Evolutionary conservation across 35 echinoderm and acorn worm species (phyloP).

Genomic region (Chiridota heheva): DNA sequence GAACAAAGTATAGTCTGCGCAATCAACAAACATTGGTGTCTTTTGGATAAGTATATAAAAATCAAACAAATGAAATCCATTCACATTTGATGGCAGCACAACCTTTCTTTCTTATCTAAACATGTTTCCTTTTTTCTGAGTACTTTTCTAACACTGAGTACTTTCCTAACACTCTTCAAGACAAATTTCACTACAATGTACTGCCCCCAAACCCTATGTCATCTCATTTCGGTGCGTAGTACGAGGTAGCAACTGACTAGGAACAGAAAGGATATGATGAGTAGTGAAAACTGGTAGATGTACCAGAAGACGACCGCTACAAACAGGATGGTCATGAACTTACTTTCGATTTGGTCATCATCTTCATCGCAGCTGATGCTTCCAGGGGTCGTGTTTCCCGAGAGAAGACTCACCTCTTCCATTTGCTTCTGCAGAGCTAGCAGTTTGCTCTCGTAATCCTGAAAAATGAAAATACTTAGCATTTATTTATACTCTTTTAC

Average conservation of each 20-base stretch:
- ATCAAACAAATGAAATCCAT: too few species aligned
- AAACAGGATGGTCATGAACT: constrained; percentile 95
- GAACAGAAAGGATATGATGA: constrained; percentile 84
- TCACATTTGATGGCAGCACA: too few species aligned
- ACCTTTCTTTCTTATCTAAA: too few species aligned
- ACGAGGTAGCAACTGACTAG: constrained; percentile 86
- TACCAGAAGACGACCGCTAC: constrained; percentile 88
- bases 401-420: constrained; percentile 72
- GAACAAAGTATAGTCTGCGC: too few species aligned
- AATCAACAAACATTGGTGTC: too few species aligned
- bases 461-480: background rate
- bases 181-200: too few species aligned
- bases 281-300: constrained; percentile 86
- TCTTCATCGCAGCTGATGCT: constrained; percentile 72
- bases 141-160: too few species aligned
- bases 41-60: too few species aligned
- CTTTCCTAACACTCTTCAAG: too few species aligned
- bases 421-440: constrained; percentile 93
- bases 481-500: background rate
- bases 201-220: constrained; percentile 55
- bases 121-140: too few species aligned
- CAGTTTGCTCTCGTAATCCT: constrained; percentile 95
- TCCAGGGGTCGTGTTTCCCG: constrained; percentile 68
- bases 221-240: constrained; percentile 79
- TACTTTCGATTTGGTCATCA: constrained; percentile 96